Evolutionary conservation across 2,888 invertebrate species (phyloP).

Genomic region (Eupithecia subfuscata): DNA sequence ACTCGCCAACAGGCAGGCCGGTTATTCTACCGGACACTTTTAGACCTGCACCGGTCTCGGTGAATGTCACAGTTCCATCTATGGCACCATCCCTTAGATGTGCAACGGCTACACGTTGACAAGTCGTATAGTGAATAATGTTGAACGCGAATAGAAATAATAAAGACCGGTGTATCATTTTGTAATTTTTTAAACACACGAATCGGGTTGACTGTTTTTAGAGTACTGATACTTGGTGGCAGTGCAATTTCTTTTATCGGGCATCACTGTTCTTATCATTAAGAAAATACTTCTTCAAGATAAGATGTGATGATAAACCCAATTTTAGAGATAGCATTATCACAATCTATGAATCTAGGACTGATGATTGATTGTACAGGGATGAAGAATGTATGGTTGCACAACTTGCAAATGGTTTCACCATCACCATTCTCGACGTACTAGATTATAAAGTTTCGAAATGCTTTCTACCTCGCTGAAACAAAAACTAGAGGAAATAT

Average conservation of each 20-base stretch:
- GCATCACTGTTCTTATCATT: constrained; percentile 4
- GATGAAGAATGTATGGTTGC: background rate
- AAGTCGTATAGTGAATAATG: constrained; percentile 32
- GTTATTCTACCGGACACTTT: constrained; percentile 76
- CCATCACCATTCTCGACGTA: background rate
- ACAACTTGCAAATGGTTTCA: background rate
- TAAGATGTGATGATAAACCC: background rate
- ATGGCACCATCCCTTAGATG: constrained; percentile 54
- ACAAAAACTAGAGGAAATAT: background rate
- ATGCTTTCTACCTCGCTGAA: background rate
- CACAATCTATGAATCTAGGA: constrained; percentile 1
- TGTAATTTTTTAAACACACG: background rate
- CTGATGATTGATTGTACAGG: background rate
- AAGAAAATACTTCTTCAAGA: background rate
- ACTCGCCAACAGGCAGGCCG: constrained; percentile 79
- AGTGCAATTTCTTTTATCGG: background rate
- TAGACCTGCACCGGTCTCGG: constrained; percentile 77
- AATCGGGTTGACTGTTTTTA: background rate
- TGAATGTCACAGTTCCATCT: constrained; percentile 67
- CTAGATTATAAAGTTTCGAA: background rate
- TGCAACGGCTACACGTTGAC: constrained; percentile 60
- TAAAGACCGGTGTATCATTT: constrained; percentile 29
- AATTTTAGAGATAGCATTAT: background rate
- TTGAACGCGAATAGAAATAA: constrained; percentile 28
- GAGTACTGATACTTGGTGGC: constrained; percentile 4